These are phyloP conservation scores for Drosophila falleni DNA, from an alignment of 2,888 invertebrate genomes.

Conservation along the genomic window DNA sequence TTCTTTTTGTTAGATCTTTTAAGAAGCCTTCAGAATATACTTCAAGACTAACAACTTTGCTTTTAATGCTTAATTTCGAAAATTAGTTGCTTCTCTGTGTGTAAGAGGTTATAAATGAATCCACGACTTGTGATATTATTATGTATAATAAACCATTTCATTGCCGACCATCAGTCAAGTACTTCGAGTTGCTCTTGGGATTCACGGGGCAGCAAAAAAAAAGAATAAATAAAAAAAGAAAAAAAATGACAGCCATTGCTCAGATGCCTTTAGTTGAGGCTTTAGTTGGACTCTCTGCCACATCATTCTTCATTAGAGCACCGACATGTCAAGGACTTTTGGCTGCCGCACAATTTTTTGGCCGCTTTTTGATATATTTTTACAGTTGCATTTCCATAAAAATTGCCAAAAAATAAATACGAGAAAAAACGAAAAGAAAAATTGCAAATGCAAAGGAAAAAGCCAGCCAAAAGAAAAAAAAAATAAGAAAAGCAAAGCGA, in stretches of 20 bases:
- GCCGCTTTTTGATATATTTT: slow-evolving; percentile 44
- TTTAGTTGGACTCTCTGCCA: slow-evolving; percentile 20
- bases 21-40: background rate
- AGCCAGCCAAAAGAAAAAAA: slow-evolving; percentile 13
- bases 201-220: background rate
- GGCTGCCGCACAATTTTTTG: slow-evolving; percentile 29
- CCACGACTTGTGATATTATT: slow-evolving; percentile 37
- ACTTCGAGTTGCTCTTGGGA: slow-evolving; percentile 18
- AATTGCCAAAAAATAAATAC: slow-evolving; percentile 21
- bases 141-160: slow-evolving; percentile 55
- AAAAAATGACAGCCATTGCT: slow-evolving; percentile 49
- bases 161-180: slow-evolving; percentile 63
- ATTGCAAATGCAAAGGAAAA: slow-evolving; percentile 34
- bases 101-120: slow-evolving; percentile 35
- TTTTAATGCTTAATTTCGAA: background rate
- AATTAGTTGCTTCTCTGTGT: background rate
- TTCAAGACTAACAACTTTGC: background rate
- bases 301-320: slow-evolving; percentile 75
- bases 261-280: slow-evolving; percentile 15
- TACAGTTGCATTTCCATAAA: slow-evolving; percentile 66
- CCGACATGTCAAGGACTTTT: slow-evolving; percentile 71
- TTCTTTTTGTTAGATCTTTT: background rate
- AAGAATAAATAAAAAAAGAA: background rate
- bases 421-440: background rate
- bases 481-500: slow-evolving; percentile 12